Conservation (phyloP, 1,140 invertebrate species). For the Drosophila subobscura region DNA sequence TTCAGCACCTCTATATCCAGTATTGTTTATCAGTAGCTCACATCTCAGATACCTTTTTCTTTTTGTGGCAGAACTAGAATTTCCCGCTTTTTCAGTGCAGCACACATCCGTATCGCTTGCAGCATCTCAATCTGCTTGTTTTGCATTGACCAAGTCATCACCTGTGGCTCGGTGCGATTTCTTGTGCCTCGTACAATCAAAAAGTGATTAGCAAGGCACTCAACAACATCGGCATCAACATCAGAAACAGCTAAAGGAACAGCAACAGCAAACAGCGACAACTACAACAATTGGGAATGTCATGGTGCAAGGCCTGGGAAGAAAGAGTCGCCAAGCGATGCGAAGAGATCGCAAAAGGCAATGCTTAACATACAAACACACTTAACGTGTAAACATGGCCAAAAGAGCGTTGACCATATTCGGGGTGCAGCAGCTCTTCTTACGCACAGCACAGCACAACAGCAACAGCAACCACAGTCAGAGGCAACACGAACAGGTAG, state of each 20-base stretch:
- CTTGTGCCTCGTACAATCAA: constrained; percentile 42
- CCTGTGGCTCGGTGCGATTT: constrained; percentile 29
- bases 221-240: constrained; percentile 33
- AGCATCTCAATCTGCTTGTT: constrained; percentile 19
- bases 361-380: constrained; percentile 77
- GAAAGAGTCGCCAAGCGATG: constrained; percentile 22
- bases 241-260: constrained; percentile 17
- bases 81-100: no score
- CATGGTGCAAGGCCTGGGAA: constrained; percentile 65
- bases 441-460: constrained; percentile 53
- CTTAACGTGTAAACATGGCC: constrained; percentile 79
- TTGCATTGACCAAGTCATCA: not conserved
- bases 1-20: no score
- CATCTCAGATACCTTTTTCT: no score
- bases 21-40: no score
- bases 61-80: no score
- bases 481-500: constrained; percentile 32
- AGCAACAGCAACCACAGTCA: constrained; percentile 16
- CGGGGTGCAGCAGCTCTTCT: constrained; percentile 52
- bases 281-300: constrained; percentile 45
- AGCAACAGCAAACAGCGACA: constrained; percentile 28
- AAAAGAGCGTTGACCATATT: constrained; percentile 82
- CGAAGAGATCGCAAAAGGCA: constrained; percentile 14
- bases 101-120: no score
- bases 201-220: constrained; percentile 59